These are phyloP conservation scores for Cephus spinipes DNA, from an alignment of 2,888 invertebrate genomes.

Conservation along the genomic window DNA sequence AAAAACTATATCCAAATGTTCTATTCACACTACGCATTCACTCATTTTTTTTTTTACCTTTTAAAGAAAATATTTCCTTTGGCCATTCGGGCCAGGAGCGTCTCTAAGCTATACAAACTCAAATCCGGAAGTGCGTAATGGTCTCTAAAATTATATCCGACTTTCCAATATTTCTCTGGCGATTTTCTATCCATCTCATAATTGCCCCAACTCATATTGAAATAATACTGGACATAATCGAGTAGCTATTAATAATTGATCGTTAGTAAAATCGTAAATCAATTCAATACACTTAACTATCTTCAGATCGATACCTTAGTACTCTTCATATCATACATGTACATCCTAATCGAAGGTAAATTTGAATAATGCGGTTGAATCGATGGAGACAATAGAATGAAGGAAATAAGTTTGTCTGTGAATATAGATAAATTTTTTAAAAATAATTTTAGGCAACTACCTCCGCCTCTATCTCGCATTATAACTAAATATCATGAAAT, in stretches of 20 bases:
- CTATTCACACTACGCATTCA: neutral
- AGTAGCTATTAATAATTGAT: neutral
- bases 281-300: neutral
- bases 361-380: conserved; percentile 10
- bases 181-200: conserved; percentile 1
- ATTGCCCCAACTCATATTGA: conserved; percentile 14
- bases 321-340: conserved; percentile 14
- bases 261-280: neutral
- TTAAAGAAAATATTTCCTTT: conserved; percentile 5
- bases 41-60: conserved; percentile 3
- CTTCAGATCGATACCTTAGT: conserved; percentile 9
- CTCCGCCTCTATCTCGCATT: neutral
- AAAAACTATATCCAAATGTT: neutral
- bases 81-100: neutral
- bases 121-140: conserved; percentile 13
- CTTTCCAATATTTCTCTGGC: conserved; percentile 17
- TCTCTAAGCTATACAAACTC: conserved; percentile 10
- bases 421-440: neutral
- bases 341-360: conserved; percentile 15
- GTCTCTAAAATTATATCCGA: conserved; percentile 14
- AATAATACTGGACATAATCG: conserved; percentile 17
- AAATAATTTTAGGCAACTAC: too few species aligned
- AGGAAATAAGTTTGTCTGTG: conserved; percentile 16
- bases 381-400: conserved; percentile 8
- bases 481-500: neutral